phyloP scores from a whole-genome alignment of 1,140 invertebrate genomes.

The Neelides sp. region DNA sequence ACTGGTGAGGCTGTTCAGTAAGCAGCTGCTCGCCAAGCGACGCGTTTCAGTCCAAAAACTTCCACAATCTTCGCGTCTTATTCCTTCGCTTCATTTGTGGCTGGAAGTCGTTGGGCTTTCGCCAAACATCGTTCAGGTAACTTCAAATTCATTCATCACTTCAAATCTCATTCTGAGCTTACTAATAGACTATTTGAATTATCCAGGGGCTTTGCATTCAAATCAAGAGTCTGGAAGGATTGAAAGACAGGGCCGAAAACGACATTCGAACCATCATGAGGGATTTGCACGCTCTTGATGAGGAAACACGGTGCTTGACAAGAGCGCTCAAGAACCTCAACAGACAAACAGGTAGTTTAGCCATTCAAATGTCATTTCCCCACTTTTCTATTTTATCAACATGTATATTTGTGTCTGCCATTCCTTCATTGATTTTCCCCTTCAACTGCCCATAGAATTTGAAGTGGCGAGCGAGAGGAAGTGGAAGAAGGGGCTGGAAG shows the following conservation, averaged over 20 bases:
- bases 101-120: constrained; percentile 73
- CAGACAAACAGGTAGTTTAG: constrained; percentile 57
- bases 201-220: constrained; percentile 44
- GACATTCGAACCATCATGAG: constrained; percentile 61
- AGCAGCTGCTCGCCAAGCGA: constrained; percentile 72
- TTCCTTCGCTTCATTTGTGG: constrained; percentile 75
- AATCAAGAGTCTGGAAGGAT: constrained; percentile 56
- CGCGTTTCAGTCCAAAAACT: constrained; percentile 48
- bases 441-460: too few species aligned
- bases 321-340: constrained; percentile 72
- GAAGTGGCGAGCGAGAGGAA: too few species aligned
- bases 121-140: constrained; percentile 55
- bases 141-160: constrained; percentile 11
- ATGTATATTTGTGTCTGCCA: too few species aligned
- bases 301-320: constrained; percentile 63
- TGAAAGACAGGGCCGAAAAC: constrained; percentile 69
- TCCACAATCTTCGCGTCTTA: constrained; percentile 46
- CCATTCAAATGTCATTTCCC: constrained; percentile 16
- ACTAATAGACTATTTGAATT: background rate
- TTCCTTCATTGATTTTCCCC: too few species aligned
- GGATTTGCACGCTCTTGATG: constrained; percentile 51
- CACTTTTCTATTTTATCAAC: too few species aligned
- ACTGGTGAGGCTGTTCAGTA: constrained; percentile 81
- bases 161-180: background rate
- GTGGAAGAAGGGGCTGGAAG: too few species aligned